Evolutionary conservation across 2,888 invertebrate species (phyloP), one percentile per base, ranked within the genome.

Genomic region (Sinohyriopsis cumingii): DNA sequence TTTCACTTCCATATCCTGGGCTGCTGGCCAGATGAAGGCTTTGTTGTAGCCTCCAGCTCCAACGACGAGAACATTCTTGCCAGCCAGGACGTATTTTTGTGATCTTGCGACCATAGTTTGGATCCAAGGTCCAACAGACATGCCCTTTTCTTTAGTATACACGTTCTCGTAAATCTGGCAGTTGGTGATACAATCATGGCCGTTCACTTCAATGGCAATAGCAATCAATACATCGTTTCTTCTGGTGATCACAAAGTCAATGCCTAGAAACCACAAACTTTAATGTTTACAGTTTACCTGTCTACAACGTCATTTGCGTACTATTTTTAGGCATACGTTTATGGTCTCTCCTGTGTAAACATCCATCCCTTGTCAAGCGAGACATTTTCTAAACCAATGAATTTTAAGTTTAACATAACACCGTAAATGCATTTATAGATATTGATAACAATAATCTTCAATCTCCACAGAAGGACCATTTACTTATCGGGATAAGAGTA

Each of bases 181-280:
- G 65, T 76, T 78, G 18, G 75, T 78, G 3, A 76, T 77, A 67
- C 84, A 83, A 63, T 83, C 82, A 60, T 82, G 84, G 22, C 81
- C 78, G 72, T 84, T 84, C n/a, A 82, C 83, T 67, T 84, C 83
- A 9, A 84, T 82, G 7, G 75, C 77, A 25, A 82, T 71, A 0
- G 83, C 76, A 9, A 63, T 62, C 22, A 80, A 25, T 24, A 62
- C 45, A 6, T 68, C 78, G 15, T 73, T 60, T 54, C 56, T 65
- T 28, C 70, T 59, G 18, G 74, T 72, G 6, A 84, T 61, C 9
- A 82, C 66, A 33, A 76, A 70, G 65, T 84, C 84, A 24, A 84
- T 75, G n/a, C 82, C 84, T 84, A 65, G 4, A 63, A 55, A 25
- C n/a, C 12, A 45, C 15, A 45, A 45, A 63, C 33, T 45, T 15